phyloP scores from a whole-genome alignment of 2,888 invertebrate species.

The Sycophila texana region DNA sequence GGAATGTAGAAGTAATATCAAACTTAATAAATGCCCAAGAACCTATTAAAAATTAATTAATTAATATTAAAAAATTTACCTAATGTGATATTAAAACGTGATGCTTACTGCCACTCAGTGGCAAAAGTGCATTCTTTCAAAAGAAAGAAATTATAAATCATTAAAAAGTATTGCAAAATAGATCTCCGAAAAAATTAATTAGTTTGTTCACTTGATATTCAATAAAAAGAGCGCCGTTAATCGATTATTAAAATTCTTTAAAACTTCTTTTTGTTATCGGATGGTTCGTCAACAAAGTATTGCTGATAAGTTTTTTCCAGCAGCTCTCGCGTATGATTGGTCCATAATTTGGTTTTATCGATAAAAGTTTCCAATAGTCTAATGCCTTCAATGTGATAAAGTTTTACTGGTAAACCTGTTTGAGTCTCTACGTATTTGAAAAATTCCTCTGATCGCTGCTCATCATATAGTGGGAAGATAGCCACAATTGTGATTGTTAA shows the following conservation, averaged over 20 bases:
- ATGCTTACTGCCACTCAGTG: constrained; percentile 54
- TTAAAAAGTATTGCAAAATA: constrained; percentile 30
- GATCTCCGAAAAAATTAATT: constrained; percentile 35
- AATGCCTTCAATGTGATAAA: constrained; percentile 63
- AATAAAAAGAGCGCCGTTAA: constrained; percentile 5
- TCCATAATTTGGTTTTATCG: constrained; percentile 56
- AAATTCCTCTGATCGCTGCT: constrained; percentile 61
- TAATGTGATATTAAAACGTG: constrained; percentile 18
- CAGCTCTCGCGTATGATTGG: constrained; percentile 58
- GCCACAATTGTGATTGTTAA: constrained; percentile 56
- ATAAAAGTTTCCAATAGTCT: constrained; percentile 57
- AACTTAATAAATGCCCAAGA: constrained; percentile 2
- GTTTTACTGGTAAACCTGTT: constrained; percentile 64
- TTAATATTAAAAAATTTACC: constrained; percentile 14
- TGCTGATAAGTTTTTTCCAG: constrained; percentile 60
- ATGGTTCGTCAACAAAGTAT: constrained; percentile 56
- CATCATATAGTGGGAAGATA: constrained; percentile 64
- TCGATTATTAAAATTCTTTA: neutral
- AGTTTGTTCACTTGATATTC: constrained; percentile 30
- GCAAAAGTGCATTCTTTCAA: constrained; percentile 54
- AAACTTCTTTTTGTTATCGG: constrained; percentile 3
- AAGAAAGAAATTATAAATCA: constrained; percentile 54
- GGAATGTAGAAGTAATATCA: constrained; percentile 30
- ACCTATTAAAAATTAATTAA: neutral
- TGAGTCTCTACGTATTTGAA: constrained; percentile 62